phyloP scores from a whole-genome alignment of 1,140 invertebrate species.

The Ips typographus region DNA sequence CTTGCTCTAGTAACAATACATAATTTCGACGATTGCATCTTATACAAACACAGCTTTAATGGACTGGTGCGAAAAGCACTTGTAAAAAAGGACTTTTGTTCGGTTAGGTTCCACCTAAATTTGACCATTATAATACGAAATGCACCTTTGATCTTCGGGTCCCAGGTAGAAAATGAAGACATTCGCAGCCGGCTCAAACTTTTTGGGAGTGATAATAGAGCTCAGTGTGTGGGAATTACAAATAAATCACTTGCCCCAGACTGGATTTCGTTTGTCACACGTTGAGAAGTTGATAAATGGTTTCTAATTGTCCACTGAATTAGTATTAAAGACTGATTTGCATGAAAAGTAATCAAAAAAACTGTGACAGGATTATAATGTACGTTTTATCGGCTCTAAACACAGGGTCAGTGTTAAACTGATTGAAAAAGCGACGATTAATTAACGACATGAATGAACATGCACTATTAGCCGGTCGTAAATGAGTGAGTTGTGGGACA shows the following conservation, averaged over 20 bases:
- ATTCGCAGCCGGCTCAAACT: constrained; percentile 15
- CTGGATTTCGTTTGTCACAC: constrained; percentile 15
- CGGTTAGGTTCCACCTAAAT: constrained; percentile 8
- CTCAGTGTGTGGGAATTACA: constrained; percentile 20
- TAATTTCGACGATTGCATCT: too few species aligned
- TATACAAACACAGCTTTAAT: constrained; percentile 7
- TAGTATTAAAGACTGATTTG: background rate
- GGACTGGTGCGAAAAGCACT: background rate
- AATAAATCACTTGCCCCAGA: constrained; percentile 17
- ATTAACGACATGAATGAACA: too few species aligned
- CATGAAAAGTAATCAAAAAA: too few species aligned
- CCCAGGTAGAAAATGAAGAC: constrained; percentile 13
- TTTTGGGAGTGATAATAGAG: constrained; percentile 19
- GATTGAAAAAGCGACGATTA: too few species aligned
- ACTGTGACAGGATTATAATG: too few species aligned
- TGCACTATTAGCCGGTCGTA: too few species aligned
- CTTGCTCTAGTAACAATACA: too few species aligned
- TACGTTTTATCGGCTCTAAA: too few species aligned
- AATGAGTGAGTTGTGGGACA: too few species aligned
- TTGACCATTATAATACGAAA: constrained; percentile 12
- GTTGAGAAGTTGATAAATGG: constrained; percentile 11
- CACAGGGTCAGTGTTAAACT: too few species aligned
- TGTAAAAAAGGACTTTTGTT: constrained; percentile 9
- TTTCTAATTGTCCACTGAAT: background rate
- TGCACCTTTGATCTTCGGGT: constrained; percentile 4